Percentiles rank a stretch among this genome's conserved stretches.
phyloP scores from a whole-genome alignment of 2,888 invertebrate genomes.

The Dolichopus griseipennis region DNA sequence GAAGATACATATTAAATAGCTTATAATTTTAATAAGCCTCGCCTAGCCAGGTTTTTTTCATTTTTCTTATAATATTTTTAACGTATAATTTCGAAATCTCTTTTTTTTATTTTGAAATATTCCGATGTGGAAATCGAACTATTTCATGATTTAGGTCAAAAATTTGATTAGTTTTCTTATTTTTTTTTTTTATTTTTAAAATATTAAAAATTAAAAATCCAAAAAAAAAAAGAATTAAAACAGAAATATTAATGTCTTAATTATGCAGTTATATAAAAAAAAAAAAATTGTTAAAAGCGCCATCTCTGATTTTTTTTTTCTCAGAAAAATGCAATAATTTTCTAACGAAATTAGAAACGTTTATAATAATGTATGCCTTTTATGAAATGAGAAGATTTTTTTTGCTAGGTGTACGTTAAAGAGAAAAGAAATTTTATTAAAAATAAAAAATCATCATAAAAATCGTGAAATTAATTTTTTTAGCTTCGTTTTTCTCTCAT shows the following conservation, averaged over 20 bases:
- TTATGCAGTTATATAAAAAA: not conserved
- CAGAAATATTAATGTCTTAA: constrained; percentile 1
- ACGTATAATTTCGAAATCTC: not conserved
- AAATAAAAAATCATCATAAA: no score
- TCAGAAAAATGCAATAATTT: not conserved
- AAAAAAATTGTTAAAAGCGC: not conserved
- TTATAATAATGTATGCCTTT: no score
- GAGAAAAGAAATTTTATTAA: no score
- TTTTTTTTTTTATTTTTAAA: no score
- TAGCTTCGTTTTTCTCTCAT: no score
- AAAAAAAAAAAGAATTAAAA: not conserved
- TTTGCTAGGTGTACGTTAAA: no score
- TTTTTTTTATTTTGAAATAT: not conserved
- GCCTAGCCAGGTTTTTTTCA: no score
- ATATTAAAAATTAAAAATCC: not conserved
- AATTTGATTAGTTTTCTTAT: not conserved
- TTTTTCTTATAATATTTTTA: no score
- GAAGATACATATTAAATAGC: no score
- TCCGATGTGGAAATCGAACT: not conserved
- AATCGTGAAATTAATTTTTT: no score
- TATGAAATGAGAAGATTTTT: no score
- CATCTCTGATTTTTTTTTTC: not conserved
- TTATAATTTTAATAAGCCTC: no score
- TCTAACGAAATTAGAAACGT: not conserved
- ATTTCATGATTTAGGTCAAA: constrained; percentile 3